Base-by-base conservation (phyloP, 2,888 invertebrate genomes). In the Lepidocyrtinus sp. region DNA sequence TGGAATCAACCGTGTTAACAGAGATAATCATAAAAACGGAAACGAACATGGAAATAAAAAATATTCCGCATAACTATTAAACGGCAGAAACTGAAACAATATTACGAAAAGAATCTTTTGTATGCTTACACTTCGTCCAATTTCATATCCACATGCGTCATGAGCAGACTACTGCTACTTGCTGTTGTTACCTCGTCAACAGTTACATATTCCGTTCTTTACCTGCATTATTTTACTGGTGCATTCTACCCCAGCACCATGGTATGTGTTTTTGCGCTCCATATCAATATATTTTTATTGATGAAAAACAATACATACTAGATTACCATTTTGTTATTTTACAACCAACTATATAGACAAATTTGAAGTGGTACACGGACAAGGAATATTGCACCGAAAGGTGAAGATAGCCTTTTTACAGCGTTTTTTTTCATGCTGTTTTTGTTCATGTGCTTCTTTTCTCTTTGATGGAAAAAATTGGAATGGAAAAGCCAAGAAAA, bases 281-380 rank as follows among this genome's bases (percentile, higher is more conserved):
- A 1, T 59, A 19, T 21, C 7, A 9, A 59, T 59, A 22, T 59
- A n/a, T 59, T 59, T 59, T 55, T 71, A 71, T 77, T 71, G 77
- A 70, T 77, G 77, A 46, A 67, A 77, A 71, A 71, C 77, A 77
- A 77, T 71, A 71, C 71, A 59, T 77, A 77, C 71, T 77, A 59
- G 65, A 71, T 77, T 77, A 77, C 71, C n/a, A 15, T 45, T 59
- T 12, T 21, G 59, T 59, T 21, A n/a, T n/a, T 59, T 50, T 50
- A 50, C 50, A 50, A 50, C 50, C 17, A 15, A 17, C 59, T 7
- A 59, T 59, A 21, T 59, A 59, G 59, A 59, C 59, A 59, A 59
- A 59, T 59, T 50, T 59, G 59, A 21, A 59, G 21, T 59, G 50
- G 50, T 21, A 59, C 59, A 59, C 22, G 59, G 59, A 59, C 59